Evolutionary conservation across 1,140 invertebrate species (phyloP), one percentile per base, ranked within the genome.

Genomic region (Sycobia sp.): DNA sequence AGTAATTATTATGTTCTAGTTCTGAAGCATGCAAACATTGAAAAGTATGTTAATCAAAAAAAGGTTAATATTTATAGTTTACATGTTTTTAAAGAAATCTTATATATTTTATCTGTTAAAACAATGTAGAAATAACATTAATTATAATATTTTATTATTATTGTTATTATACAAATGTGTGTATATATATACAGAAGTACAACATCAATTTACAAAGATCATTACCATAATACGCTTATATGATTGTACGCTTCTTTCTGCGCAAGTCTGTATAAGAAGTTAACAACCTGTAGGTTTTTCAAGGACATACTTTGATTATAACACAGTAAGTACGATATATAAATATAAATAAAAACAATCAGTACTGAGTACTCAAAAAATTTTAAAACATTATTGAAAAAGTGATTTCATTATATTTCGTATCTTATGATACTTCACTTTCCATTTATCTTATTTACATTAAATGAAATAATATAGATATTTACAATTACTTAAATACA

Each of bases 201-300:
- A 3, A 49, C 46, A 49, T 49, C 46, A 32, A 49, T 49, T 10
- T 49, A 49, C 18, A 29, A 49, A 3, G 11, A 49, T 49, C 13
- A 49, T 49, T 14, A 29, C 27, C n/a, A 32, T n/a, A 16, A n/a
- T 49, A 27, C 25, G 16, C 18, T 49, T 29, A 39, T n/a, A n/a
- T 23, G 20, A 5, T 46, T 20, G 18, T 25, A 23, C 8, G 44
- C 18, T 20, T 39, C 14, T n/a, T 11, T 39, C 9, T 39, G 8
- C 14, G 9, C 14, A 39, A 39, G n/a, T 14, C 8, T n/a, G n/a
- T n/a, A n/a, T n/a, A n/a, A n/a, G n/a, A n/a, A n/a, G n/a, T n/a
- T n/a, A n/a, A n/a, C n/a, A n/a, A n/a, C n/a, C n/a, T n/a, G n/a
- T n/a, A n/a, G n/a, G n/a, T n/a, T n/a, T n/a, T n/a, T n/a, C n/a